Evolutionary conservation across 2,888 invertebrate genomes (phyloP).

Genomic region (Leucoma salicis): DNA sequence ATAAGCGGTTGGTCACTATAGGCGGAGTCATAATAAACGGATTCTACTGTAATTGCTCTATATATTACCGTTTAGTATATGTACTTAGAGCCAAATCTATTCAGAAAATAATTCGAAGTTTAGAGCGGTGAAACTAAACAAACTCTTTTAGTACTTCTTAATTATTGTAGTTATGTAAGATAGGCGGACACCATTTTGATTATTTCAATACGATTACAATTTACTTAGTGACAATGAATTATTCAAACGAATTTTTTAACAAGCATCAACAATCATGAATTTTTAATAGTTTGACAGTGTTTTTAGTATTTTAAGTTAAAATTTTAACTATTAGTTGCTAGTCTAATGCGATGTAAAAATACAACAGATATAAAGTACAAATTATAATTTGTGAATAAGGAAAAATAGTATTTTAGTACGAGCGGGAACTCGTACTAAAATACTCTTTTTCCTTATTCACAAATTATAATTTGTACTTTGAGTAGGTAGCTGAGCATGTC

Average conservation of each 20-base stretch:
- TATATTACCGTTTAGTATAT: too few species aligned
- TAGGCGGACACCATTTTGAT: constrained; percentile 2
- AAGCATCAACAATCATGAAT: constrained; percentile 34
- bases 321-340: constrained; percentile 37
- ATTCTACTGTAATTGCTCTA: too few species aligned
- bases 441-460: too few species aligned
- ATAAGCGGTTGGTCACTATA: too few species aligned
- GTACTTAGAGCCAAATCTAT: background rate
- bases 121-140: constrained; percentile 14
- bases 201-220: constrained; percentile 16
- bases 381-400: too few species aligned
- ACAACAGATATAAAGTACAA: constrained; percentile 28
- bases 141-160: constrained; percentile 18
- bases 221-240: constrained; percentile 52
- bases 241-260: constrained; percentile 49
- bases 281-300: constrained; percentile 44
- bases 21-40: too few species aligned
- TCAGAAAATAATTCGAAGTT: background rate
- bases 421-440: too few species aligned
- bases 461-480: too few species aligned
- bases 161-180: constrained; percentile 9
- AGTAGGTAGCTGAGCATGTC: too few species aligned
- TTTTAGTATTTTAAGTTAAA: constrained; percentile 48
- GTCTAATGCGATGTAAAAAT: constrained; percentile 34
- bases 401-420: too few species aligned